A percentile compares a stretch with the other conserved stretches of the same genome.
These are phyloP conservation scores for Alcedo quadribrachys DNA, from an alignment of 2,797 vertebrate genomes.

Conservation along the genomic window DNA sequence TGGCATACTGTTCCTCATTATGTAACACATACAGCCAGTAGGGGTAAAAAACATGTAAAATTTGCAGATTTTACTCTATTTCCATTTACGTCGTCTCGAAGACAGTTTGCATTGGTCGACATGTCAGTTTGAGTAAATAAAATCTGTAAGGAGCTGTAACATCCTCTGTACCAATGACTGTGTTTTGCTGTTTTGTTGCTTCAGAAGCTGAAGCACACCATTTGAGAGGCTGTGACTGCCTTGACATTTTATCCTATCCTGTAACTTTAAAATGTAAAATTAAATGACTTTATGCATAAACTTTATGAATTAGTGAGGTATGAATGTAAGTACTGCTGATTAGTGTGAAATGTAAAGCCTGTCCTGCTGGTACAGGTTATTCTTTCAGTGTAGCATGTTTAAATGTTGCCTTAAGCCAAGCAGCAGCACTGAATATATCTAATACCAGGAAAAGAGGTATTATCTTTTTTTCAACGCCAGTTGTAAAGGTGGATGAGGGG, in stretches of 20 bases:
- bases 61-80: slow-evolving; percentile 8
- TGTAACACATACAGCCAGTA: not conserved
- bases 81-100: not conserved
- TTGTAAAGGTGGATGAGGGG: not conserved
- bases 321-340: not conserved
- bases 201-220: slow-evolving; percentile 38
- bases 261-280: slow-evolving; percentile 32
- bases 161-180: not conserved
- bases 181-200: not conserved
- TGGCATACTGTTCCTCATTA: not conserved
- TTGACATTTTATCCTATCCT: not conserved
- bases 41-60: not conserved
- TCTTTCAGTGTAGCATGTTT: slow-evolving; percentile 6
- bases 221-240: slow-evolving; percentile 5
- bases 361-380: not conserved
- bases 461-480: not conserved
- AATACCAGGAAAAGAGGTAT: not conserved
- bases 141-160: slow-evolving; percentile 1
- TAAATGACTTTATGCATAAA: slow-evolving; percentile 63
- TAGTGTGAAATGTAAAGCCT: slow-evolving; percentile 26
- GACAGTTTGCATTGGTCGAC: not conserved
- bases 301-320: slow-evolving; percentile 18
- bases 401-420: not conserved
- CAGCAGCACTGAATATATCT: not conserved
- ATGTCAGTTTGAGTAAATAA: slow-evolving; percentile 24